Base-by-base conservation (phyloP, 2,888 invertebrate species). In the Abrostola triplasia region DNA sequence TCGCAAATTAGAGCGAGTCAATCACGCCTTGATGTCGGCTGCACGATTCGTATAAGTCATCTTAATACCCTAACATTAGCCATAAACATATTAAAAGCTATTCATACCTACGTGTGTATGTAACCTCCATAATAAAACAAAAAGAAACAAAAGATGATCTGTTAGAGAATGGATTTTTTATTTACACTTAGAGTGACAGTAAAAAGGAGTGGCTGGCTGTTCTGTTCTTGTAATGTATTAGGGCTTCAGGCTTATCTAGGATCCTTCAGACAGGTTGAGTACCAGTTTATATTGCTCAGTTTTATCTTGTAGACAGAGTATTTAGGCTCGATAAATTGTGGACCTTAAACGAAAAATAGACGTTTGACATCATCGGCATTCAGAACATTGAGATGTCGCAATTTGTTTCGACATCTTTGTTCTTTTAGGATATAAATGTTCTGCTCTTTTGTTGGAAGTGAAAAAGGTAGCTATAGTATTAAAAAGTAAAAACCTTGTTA, bases 151-250 rank as follows among this genome's bases (percentile, higher is more conserved):
- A n/a, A 13, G 7, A 48, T 54, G 41, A 35, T 35, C 24, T 35
- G 10, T 12, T 6, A 36, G 41, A 49, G 59, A 64, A 67, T 67
- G 59, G 47, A 56, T 12, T 59, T 70, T 64, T 65, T 64, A 56
- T 54, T 47, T 47, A 47, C 13, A 59, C 42, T 56, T 36, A 40
- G 8, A 51, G 56, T 38, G 63, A 52, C 59, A 57, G 50, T 67
- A 61, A 71, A 74, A 42, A 61, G 56, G 71, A 59, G 75, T 67
- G 59, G 47, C 47, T 49, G 13, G 40, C 44, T 48, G 49, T 56
- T 2, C 24, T 24, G 24, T 54, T 56, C 36, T 53, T 42, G 55
- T 52, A 11, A 44, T 13, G 9, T 40, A 40, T 47, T 47, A 55
- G 24, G 40, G 36, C 37, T 58, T 50, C 38, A 56, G n/a, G 37